phyloP scores from a whole-genome alignment of 2,113 vertebrate species.

The Lanius ludovicianus region DNA sequence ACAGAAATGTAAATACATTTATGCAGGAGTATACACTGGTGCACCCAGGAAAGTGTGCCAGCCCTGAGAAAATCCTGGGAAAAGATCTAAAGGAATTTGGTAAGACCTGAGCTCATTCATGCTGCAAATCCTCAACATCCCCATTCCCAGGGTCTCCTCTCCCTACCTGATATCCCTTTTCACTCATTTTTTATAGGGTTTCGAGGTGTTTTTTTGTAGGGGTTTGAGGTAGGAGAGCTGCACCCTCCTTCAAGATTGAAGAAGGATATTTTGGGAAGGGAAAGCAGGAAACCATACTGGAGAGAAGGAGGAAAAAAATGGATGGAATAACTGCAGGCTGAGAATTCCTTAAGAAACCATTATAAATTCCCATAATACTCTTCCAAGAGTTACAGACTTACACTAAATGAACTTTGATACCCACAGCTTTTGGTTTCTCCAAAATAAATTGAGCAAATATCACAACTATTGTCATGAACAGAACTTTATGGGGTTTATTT shows the following conservation, averaged over 20 bases:
- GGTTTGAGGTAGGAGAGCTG: background rate
- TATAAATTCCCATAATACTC: background rate
- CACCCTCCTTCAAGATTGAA: fast-evolving
- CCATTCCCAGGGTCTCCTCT: background rate
- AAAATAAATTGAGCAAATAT: background rate
- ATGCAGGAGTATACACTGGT: background rate
- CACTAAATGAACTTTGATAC: background rate
- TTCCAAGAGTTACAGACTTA: background rate
- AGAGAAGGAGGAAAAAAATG: background rate
- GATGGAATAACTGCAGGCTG: background rate
- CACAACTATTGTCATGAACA: background rate
- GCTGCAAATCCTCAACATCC: background rate
- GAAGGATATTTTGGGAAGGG: background rate
- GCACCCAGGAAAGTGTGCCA: background rate
- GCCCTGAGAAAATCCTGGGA: background rate
- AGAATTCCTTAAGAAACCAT: background rate
- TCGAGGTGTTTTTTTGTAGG: background rate
- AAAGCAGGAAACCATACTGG: background rate
- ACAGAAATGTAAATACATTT: background rate
- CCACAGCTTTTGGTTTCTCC: background rate
- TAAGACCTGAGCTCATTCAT: background rate
- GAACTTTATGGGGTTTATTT: background rate
- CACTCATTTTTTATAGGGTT: background rate
- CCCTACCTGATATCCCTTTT: background rate
- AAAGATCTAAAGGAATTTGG: background rate